These are phyloP conservation scores for Drosophila mojavensis DNA, from an alignment of 1,140 invertebrate genomes.

Conservation along the genomic window DNA sequence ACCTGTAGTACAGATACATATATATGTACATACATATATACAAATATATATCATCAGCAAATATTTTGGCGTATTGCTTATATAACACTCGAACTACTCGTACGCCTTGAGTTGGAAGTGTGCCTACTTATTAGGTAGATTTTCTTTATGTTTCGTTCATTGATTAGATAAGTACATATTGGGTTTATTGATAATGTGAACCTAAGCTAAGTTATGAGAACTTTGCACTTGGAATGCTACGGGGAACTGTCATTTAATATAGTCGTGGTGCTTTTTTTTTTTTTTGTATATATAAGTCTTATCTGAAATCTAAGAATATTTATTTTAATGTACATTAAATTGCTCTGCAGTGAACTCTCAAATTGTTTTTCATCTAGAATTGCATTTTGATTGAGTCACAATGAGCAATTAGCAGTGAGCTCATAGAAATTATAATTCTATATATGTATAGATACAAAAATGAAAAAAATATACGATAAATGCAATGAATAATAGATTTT, in stretches of 20 bases:
- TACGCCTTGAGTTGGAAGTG: slow-evolving; percentile 23
- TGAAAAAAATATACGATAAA: too few relatives aligned
- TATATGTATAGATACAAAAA: too few relatives aligned
- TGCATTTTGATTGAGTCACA: background rate
- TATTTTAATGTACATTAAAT: slow-evolving; percentile 7
- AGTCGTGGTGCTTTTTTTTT: background rate
- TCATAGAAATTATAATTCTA: background rate
- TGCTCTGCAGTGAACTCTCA: background rate
- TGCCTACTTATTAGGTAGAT: slow-evolving; percentile 1
- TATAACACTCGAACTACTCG: slow-evolving; percentile 13
- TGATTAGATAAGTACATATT: slow-evolving; percentile 47
- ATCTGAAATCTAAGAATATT: slow-evolving; percentile 8
- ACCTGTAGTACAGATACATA: background rate
- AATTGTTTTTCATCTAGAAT: slow-evolving; percentile 1
- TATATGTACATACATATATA: background rate
- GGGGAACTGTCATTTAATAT: background rate
- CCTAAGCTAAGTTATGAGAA: background rate
- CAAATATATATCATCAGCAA: slow-evolving; percentile 3
- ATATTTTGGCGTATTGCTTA: slow-evolving; percentile 32
- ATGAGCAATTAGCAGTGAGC: background rate
- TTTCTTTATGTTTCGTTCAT: background rate
- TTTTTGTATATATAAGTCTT: background rate
- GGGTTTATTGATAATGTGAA: background rate
- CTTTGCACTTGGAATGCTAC: background rate
- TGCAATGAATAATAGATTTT: too few relatives aligned